phyloP scores from a whole-genome alignment of 2,797 vertebrate genomes.

The Thamnophis elegans region DNA sequence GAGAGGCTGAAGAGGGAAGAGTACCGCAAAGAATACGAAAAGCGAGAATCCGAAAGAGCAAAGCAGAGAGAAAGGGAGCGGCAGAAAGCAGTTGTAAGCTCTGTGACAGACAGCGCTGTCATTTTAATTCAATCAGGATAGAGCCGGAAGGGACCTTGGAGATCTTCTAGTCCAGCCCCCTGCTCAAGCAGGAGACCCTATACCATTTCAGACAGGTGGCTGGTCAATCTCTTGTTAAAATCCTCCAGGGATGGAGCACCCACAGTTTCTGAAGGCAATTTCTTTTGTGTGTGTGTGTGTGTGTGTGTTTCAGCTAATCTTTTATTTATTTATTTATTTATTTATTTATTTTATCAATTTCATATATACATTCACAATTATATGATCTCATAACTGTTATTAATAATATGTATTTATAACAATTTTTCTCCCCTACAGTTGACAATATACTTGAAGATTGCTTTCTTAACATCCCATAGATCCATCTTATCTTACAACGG shows the following conservation, averaged over 20 bases:
- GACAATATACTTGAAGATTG: too few relatives aligned
- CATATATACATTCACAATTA: too few relatives aligned
- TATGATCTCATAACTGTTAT: too few relatives aligned
- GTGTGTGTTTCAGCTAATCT: too few relatives aligned
- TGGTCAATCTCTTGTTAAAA: background rate
- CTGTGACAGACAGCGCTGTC: constrained; percentile 42
- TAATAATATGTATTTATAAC: too few relatives aligned
- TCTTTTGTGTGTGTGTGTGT: too few relatives aligned
- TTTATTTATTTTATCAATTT: too few relatives aligned
- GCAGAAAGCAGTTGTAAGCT: constrained; percentile 96
- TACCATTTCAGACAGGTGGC: background rate
- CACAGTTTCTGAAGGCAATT: background rate
- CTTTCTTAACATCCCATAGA: too few relatives aligned
- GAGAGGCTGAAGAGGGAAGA: constrained; percentile 95
- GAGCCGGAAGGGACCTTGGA: background rate
- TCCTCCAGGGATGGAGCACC: background rate
- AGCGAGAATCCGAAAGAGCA: constrained; percentile 90
- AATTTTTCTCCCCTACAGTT: too few relatives aligned
- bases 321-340: too few relatives aligned
- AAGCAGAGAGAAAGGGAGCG: constrained; percentile 90
- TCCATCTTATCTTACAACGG: too few relatives aligned
- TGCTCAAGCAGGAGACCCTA: background rate
- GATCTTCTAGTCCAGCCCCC: background rate
- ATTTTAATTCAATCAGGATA: background rate
- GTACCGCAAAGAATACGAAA: constrained; percentile 88